Base-by-base conservation (phyloP, 2,888 invertebrate species). In the Cerastis leucographa region DNA sequence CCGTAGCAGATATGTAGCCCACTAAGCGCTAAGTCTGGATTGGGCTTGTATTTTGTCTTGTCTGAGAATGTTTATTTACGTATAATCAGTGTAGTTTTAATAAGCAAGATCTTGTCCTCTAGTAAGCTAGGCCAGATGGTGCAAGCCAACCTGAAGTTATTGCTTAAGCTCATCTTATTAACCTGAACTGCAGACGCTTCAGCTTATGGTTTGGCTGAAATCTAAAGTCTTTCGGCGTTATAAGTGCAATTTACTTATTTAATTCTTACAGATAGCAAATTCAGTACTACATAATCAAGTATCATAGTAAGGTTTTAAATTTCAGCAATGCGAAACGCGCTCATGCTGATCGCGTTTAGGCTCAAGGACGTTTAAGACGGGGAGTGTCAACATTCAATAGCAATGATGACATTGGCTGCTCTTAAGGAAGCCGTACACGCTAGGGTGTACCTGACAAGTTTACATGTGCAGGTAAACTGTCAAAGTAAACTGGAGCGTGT, bases 41-140 rank as follows among this genome's bases (percentile, higher is more conserved):
- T 56, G 29, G 35, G n/a, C 51, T 11, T 65, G 14, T 72, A 80
- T 72, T 46, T 29, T 29, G 29, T 29, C 66, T 29, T 29, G 29
- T 29, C 66, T n/a, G n/a, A 44, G 22, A 61, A 66, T 35, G 9
- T 9, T 40, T 62, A 49, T 62, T 42, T 35, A 83, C 19, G 46
- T 56, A 77, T 67, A 29, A 25, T 14, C 35, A 14, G 17, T 49
- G 29, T 44, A 35, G 66, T 56, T 79, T 76, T 83, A 79, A 83
- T 83, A 77, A 79, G 56, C 44, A 64, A 35, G 49, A 56, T 49
- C 35, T 54, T 35, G 83, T 56, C 22, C 22, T 56, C 17, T 11
- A 62, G 61, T 51, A n/a, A 83, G 14, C 76, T 25, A 11, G 66
- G 29, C 77, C 78, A 77, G 78, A 83, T 78, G 83, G 22, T 77